Evolutionary conservation across 2,888 invertebrate genomes (phyloP).

Genomic region (Ormyrus nitidulus): DNA sequence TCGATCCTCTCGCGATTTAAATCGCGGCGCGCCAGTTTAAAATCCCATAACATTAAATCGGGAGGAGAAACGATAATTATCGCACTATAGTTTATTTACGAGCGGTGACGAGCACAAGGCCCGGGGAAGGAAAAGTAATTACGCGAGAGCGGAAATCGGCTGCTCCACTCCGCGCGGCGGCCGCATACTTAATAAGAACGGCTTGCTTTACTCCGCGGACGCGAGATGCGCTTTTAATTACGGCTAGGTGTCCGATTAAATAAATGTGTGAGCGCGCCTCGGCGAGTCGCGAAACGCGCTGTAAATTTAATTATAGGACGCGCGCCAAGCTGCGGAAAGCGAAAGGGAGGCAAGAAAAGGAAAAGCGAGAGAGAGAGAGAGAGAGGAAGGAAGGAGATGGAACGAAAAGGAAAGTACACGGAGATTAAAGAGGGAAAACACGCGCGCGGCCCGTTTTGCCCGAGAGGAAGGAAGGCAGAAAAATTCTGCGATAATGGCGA

Average conservation of each 20-base stretch:
- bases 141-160: conserved; percentile 26
- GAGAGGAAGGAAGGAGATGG: neutral
- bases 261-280: conserved; percentile 58
- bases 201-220: conserved; percentile 9
- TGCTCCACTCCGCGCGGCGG: neutral
- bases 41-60: too few relatives aligned
- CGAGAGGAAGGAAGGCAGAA: neutral
- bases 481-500: conserved; percentile 10
- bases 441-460: conserved; percentile 10
- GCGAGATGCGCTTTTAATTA: conserved; percentile 73
- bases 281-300: conserved; percentile 63
- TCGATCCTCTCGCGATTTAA: too few relatives aligned
- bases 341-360: conserved; percentile 24
- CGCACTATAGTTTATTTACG: too few relatives aligned
- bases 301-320: conserved; percentile 72
- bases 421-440: conserved; percentile 22
- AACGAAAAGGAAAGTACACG: conserved; percentile 26
- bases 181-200: conserved; percentile 39
- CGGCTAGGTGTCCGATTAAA: conserved; percentile 70
- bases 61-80: too few relatives aligned
- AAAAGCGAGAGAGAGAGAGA: conserved; percentile 20
- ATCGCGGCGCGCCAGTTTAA: too few relatives aligned
- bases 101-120: neutral
- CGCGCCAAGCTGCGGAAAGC: conserved; percentile 27
- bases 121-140: conserved; percentile 27